A percentile compares a stretch with the other conserved stretches of the same genome.
Conservation (phyloP, 2,113 vertebrate genomes). For the Gymnogyps californianus region DNA sequence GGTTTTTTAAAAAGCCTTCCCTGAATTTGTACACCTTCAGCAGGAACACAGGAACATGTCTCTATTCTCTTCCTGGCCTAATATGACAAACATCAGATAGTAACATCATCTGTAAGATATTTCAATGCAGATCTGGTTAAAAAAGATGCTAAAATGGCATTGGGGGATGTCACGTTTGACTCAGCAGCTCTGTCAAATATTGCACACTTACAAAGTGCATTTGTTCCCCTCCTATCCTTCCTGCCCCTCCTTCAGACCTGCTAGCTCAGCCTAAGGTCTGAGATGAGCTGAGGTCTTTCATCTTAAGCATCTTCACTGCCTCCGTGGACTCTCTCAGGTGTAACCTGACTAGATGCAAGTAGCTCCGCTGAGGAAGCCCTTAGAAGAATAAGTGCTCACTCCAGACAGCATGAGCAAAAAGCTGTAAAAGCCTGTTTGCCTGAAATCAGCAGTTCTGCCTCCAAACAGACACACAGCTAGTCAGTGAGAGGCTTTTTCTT, state of each 20-base stretch:
- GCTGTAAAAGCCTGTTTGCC: neutral
- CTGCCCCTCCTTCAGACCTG: neutral
- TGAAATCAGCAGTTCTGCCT: constrained; percentile 12
- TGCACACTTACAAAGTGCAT: neutral
- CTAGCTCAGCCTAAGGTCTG: neutral
- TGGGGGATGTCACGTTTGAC: neutral
- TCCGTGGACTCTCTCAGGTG: neutral
- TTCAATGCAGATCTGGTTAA: neutral
- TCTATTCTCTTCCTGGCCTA: neutral
- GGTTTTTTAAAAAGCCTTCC: neutral
- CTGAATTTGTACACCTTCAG: neutral
- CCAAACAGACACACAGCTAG: neutral
- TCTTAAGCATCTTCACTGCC: neutral
- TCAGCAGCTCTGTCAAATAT: neutral
- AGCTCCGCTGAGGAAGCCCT: neutral
- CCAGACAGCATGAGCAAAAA: neutral
- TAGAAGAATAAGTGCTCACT: neutral
- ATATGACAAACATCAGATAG: neutral
- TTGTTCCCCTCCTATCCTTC: neutral
- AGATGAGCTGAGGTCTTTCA: neutral
- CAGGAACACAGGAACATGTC: rapidly evolving
- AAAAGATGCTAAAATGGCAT: neutral
- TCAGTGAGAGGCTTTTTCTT: neutral
- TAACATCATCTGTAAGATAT: neutral
- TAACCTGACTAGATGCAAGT: neutral